These are phyloP conservation scores for Temnothorax ravouxi DNA, from an alignment of 2,888 invertebrate species.

Conservation along the genomic window DNA sequence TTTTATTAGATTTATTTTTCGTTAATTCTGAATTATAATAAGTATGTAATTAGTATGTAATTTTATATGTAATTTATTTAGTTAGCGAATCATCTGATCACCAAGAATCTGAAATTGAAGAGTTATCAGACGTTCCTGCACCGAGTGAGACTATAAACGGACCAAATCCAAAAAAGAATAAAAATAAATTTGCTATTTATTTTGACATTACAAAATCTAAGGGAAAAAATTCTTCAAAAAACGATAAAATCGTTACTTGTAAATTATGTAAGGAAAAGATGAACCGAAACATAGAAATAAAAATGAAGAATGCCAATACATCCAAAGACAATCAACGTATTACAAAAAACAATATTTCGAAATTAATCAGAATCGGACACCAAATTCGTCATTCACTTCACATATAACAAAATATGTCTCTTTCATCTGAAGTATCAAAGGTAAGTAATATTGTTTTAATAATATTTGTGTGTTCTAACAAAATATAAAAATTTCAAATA, in stretches of 20 bases:
- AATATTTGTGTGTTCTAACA: conserved; percentile 5
- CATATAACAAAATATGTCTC: not conserved
- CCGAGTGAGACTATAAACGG: not conserved
- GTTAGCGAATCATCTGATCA: not conserved
- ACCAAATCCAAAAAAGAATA: not conserved
- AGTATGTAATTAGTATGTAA: too few relatives aligned
- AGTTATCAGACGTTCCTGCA: not conserved
- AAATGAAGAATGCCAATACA: not conserved
- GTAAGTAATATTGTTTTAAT: conserved; percentile 16
- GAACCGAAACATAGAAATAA: not conserved
- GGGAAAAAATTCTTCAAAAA: not conserved
- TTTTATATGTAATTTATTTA: conserved; percentile 5
- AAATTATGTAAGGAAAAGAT: not conserved
- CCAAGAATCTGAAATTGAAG: conserved; percentile 1
- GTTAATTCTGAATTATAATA: not conserved
- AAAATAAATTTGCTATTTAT: conserved; percentile 12
- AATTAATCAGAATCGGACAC: not conserved
- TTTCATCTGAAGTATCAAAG: not conserved
- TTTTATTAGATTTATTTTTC: not conserved
- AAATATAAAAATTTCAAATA: not conserved
- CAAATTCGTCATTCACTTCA: not conserved
- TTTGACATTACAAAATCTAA: conserved; percentile 22
- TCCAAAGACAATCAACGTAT: not conserved
- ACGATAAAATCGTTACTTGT: conserved; percentile 9
- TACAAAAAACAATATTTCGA: not conserved